Conservation (phyloP, 2,797 vertebrate species). For the Loris lydekkerianus region DNA sequence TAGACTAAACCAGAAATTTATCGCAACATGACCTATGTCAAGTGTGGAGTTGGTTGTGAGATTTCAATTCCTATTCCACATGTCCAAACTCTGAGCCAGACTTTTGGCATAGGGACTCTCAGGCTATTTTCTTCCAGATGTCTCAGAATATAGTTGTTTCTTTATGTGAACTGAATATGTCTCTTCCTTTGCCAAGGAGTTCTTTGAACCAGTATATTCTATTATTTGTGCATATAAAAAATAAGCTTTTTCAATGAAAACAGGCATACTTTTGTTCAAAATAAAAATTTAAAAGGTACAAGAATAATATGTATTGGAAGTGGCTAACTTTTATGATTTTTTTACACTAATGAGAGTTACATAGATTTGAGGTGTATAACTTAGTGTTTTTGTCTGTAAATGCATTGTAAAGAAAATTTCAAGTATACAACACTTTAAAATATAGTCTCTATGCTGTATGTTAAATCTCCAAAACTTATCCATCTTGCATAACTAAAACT, state of each 20-base stretch:
- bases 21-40: constrained; percentile 66
- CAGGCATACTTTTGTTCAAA: not conserved
- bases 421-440: not conserved
- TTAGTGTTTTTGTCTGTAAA: not conserved
- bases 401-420: not conserved
- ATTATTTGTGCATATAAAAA: constrained; percentile 5
- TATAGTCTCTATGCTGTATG: not conserved
- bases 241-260: not conserved
- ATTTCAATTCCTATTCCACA: constrained; percentile 69
- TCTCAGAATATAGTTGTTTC: constrained; percentile 68
- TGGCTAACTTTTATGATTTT: not conserved
- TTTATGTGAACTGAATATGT: constrained; percentile 79
- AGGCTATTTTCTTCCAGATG: constrained; percentile 81
- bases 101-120: constrained; percentile 69
- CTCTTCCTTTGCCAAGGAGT: constrained; percentile 60
- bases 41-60: constrained; percentile 65
- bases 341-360: not conserved
- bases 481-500: not conserved
- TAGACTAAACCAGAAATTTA: constrained; percentile 60
- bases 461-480: not conserved
- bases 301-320: not conserved
- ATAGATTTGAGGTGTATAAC: not conserved
- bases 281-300: not conserved
- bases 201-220: constrained; percentile 63
- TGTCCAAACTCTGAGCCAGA: constrained; percentile 43